Conservation (phyloP, 2,888 invertebrate species). For the Lagria hirta region DNA sequence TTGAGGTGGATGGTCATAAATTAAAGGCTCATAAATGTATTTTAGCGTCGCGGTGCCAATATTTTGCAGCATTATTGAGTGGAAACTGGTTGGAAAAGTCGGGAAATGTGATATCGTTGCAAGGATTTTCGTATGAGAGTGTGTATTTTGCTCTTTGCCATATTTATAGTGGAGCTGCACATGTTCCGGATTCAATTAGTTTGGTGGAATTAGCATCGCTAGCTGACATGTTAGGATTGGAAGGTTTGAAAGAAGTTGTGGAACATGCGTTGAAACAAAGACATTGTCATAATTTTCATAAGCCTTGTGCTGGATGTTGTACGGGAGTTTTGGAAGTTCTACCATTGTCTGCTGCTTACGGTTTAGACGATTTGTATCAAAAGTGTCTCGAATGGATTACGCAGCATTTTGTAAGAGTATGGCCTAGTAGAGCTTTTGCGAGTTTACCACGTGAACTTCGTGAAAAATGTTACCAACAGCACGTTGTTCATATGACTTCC, state of each 20-base stretch:
- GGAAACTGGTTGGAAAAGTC: conserved; percentile 82
- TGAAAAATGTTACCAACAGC: conserved; percentile 82
- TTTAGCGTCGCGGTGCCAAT: conserved; percentile 86
- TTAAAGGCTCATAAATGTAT: conserved; percentile 92
- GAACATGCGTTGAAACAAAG: conserved; percentile 75
- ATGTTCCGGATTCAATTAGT: conserved; percentile 83
- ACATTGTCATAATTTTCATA: conserved; percentile 94
- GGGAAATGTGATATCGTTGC: conserved; percentile 77
- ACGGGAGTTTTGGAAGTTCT: conserved; percentile 86
- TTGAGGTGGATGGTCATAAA: conserved; percentile 79
- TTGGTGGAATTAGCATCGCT: conserved; percentile 84
- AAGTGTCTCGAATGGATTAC: conserved; percentile 88
- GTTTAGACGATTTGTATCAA: conserved; percentile 82
- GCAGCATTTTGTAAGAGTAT: conserved; percentile 81
- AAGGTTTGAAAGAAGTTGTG: conserved; percentile 90
- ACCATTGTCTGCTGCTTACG: conserved; percentile 81
- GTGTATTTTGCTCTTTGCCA: conserved; percentile 91
- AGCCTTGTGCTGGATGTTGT: conserved; percentile 87
- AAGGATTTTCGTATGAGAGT: conserved; percentile 77
- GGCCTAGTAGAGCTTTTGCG: conserved; percentile 90
- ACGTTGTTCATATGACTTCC: conserved; percentile 74
- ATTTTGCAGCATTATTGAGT: conserved; percentile 88
- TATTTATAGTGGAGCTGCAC: conserved; percentile 90
- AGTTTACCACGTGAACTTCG: conserved; percentile 79
- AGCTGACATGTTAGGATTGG: conserved; percentile 86